Evolutionary conservation across 2,888 invertebrate genomes (phyloP).

Genomic region (Neocrepidodera transversa): DNA sequence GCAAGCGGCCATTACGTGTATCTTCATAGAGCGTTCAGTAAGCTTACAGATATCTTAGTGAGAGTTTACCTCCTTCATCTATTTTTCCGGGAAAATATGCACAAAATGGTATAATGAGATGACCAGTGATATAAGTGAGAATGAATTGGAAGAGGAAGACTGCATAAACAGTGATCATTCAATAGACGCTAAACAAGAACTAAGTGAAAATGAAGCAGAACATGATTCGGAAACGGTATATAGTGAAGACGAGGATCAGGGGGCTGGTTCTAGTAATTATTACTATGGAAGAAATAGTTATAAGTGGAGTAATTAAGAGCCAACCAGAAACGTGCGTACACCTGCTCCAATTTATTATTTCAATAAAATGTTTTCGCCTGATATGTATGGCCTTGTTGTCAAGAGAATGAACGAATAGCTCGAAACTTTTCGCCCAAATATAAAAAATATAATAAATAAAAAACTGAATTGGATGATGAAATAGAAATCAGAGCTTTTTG

Average conservation of each 20-base stretch:
- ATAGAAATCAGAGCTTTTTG: conserved; percentile 8
- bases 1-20: not conserved
- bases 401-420: not conserved
- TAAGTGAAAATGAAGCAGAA: not conserved
- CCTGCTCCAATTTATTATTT: not conserved
- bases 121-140: too few relatives aligned
- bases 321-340: too few relatives aligned
- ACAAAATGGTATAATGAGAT: conserved; percentile 4
- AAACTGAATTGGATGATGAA: conserved; percentile 1
- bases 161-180: too few relatives aligned
- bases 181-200: not conserved
- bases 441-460: not conserved
- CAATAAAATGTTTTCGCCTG: conserved; percentile 1
- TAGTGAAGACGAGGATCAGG: not conserved
- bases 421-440: not conserved
- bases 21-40: not conserved
- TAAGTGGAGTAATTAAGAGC: conserved; percentile 3
- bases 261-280: not conserved
- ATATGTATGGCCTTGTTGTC: not conserved
- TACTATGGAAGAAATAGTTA: too few relatives aligned
- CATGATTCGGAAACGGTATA: not conserved
- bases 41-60: not conserved
- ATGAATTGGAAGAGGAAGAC: too few relatives aligned
- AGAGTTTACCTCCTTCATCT: not conserved
- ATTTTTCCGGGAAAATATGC: not conserved